A percentile compares a stretch with the other conserved stretches of the same genome.
phyloP scores from a whole-genome alignment of 2,888 invertebrate species.

The Coremacera marginata region DNA sequence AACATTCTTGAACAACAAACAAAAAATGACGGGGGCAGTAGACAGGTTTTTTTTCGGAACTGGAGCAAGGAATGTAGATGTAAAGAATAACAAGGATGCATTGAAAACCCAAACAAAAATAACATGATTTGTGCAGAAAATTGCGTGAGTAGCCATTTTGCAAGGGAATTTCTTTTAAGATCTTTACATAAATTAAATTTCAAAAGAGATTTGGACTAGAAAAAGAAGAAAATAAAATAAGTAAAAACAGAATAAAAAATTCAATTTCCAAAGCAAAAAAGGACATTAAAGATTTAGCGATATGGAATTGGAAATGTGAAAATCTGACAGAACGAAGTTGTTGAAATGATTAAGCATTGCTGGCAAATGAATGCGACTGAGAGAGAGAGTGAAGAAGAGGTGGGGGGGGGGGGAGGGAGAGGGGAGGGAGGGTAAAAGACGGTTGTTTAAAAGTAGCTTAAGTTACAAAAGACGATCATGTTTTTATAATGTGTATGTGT shows the following conservation, averaged over 20 bases:
- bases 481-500: too few relatives aligned
- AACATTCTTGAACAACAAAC: background rate
- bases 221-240: background rate
- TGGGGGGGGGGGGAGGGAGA: background rate
- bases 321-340: conserved; percentile 23
- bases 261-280: background rate
- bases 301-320: conserved; percentile 11
- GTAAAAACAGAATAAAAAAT: background rate
- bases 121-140: conserved; percentile 16
- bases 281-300: conserved; percentile 19
- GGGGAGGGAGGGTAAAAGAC: background rate
- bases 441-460: too few relatives aligned
- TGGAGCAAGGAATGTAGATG: background rate
- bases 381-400: background rate
- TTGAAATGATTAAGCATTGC: conserved; percentile 9
- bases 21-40: background rate
- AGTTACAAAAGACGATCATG: too few relatives aligned
- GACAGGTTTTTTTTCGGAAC: background rate
- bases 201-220: background rate
- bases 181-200: conserved; percentile 20
- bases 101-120: background rate
- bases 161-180: conserved; percentile 11
- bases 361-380: too few relatives aligned
- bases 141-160: conserved; percentile 20
- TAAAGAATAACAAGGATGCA: background rate